Evolutionary conservation across 2,888 invertebrate species (phyloP), one percentile per base, ranked within the genome.

Genomic region (Apodemia duryi): DNA sequence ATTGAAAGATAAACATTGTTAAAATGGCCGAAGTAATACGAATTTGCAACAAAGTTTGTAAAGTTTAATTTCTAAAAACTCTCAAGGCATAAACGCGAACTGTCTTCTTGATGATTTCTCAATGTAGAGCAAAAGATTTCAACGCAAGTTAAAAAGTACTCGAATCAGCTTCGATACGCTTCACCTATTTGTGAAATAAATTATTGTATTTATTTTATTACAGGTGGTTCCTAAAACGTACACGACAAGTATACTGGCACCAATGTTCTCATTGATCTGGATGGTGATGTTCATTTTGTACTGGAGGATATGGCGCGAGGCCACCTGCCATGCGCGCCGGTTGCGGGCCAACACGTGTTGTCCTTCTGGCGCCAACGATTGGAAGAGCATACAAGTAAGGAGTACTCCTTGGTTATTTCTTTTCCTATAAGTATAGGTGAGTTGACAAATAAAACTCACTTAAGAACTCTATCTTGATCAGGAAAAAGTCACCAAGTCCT

Each of bases 271-370:
- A 0, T 86, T 95, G 54, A 94, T 96, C 69, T 96, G 96, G 96
- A 81, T 95, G 73, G 94, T 94, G 72, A 95, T 96, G 95, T 91
- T 96, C 72, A 81, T 95, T 62, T 89, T 96, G 66, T 96, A 97
- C 83, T 94, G 94, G 93, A 93, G 95, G 74, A 97, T 97, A 76
- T 96, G 95, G 94, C 92, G 94, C 46, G 96, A 96, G 81, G 96
- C 96, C 1, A 93, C 94, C 5, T 94, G 94, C 73, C 96, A 96
- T 80, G 94, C 94, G 29, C 93, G 94, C 71, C 92, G 95, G 68
- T 88, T 95, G 83, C 93, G 95, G 57, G 93, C 93, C 68, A 92
- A 93, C 74, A 93, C 93, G 61, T 94, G 93, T 78, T 92, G 93
- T 72, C 92, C 92, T 32, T 82, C 92, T 9, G 91, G 93, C 21